Percentiles rank a stretch among this genome's conserved stretches.
Evolutionary conservation across 2,888 invertebrate species (phyloP).

Genomic region (Andrena minutula): DNA sequence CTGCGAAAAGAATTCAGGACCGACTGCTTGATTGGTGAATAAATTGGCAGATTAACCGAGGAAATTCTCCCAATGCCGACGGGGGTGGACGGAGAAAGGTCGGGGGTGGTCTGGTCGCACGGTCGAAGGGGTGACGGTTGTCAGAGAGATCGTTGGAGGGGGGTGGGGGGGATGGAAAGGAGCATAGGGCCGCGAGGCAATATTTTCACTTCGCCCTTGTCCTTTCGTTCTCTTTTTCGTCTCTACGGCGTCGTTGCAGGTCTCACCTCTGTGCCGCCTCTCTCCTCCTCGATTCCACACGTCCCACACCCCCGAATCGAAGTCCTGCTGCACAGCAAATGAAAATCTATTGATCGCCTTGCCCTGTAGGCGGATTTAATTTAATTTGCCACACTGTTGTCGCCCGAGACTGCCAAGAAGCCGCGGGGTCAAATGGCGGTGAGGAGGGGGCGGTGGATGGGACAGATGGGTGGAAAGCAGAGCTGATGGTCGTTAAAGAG

Average conservation of each 20-base stretch:
- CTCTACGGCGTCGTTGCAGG: conserved; percentile 43
- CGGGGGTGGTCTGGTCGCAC: conserved; percentile 27
- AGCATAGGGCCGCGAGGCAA: conserved; percentile 66
- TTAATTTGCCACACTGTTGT: conserved; percentile 75
- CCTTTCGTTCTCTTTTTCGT: conserved; percentile 65
- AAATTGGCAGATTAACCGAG: conserved; percentile 73
- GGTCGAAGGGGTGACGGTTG: conserved; percentile 38
- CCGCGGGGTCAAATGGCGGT: conserved; percentile 1
- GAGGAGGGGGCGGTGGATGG: neutral
- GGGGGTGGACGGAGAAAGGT: conserved; percentile 15
- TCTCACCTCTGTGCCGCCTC: conserved; percentile 16
- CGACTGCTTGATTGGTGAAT: conserved; percentile 68
- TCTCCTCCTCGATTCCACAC: conserved; percentile 18
- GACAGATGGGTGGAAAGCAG: conserved; percentile 1
- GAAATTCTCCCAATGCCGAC: conserved; percentile 60
- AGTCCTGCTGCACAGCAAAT: conserved; percentile 68
- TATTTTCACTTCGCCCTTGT: conserved; percentile 73
- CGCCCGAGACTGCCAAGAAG: conserved; percentile 61
- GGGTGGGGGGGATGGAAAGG: conserved; percentile 27
- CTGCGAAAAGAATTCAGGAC: conserved; percentile 55
- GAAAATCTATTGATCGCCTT: conserved; percentile 76
- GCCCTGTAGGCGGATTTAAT: conserved; percentile 75
- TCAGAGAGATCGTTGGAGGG: conserved; percentile 36
- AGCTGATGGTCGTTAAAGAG: conserved; percentile 65
- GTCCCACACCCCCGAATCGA: conserved; percentile 49